phyloP scores from a whole-genome alignment of 2,113 vertebrate genomes.

The Notarius quadriscutis region DNA sequence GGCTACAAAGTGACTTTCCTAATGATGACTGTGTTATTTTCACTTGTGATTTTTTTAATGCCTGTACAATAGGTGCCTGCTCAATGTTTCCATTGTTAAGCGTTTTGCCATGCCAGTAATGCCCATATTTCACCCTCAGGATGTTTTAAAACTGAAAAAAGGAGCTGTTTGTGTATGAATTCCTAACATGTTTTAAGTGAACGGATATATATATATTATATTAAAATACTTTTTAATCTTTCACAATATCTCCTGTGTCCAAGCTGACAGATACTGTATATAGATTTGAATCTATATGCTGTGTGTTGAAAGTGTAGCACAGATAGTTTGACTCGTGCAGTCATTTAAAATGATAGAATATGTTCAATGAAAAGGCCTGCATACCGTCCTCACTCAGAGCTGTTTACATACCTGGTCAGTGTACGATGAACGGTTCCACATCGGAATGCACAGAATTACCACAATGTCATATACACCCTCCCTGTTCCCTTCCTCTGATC shows the following conservation, averaged over 20 bases:
- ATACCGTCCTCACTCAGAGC: constrained; percentile 51
- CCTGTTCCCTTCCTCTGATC: background rate
- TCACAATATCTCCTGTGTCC: background rate
- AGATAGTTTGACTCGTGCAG: constrained; percentile 40
- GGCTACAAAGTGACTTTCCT: constrained; percentile 61
- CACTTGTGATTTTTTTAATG: background rate
- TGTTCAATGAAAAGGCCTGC: constrained; percentile 53
- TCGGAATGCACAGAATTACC: constrained; percentile 61
- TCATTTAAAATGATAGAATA: constrained; percentile 44
- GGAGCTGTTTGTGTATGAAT: background rate
- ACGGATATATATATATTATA: background rate
- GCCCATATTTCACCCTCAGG: too few relatives aligned
- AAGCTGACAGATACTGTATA: constrained; percentile 15
- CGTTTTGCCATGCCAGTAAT: background rate
- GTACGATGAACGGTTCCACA: constrained; percentile 59
- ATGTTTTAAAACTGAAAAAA: background rate
- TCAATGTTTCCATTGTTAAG: background rate
- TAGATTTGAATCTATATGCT: constrained; percentile 41
- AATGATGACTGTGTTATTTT: constrained; percentile 58
- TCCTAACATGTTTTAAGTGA: background rate
- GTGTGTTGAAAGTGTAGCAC: constrained; percentile 26
- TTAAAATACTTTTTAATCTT: background rate
- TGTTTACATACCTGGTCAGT: constrained; percentile 67
- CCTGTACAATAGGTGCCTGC: background rate
- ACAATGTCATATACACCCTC: constrained; percentile 43